These are phyloP conservation scores for Manacus vitellinus DNA, from an alignment of 2,113 vertebrate genomes.

Conservation along the genomic window DNA sequence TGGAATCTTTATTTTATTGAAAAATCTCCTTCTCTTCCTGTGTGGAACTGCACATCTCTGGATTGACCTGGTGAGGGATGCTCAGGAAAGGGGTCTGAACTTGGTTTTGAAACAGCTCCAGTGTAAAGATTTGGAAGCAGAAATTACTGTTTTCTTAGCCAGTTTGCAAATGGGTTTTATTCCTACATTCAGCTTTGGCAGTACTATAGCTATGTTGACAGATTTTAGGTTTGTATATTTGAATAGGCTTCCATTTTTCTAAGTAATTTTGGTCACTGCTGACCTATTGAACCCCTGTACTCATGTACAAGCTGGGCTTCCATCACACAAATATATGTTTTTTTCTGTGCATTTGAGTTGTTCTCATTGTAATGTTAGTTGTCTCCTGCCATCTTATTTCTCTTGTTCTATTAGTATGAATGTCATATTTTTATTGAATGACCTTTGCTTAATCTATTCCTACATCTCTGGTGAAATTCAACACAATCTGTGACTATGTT, in stretches of 20 bases:
- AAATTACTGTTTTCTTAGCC: background rate
- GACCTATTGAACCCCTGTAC: background rate
- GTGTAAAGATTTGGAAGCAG: background rate
- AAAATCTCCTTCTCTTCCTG: background rate
- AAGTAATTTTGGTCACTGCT: background rate
- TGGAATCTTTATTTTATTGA: background rate
- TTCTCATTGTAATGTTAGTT: background rate
- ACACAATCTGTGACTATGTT: background rate
- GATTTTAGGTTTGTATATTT: background rate
- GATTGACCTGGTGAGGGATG: background rate
- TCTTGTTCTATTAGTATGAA: background rate
- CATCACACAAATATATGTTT: background rate
- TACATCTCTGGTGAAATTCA: background rate
- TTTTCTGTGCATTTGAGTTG: background rate
- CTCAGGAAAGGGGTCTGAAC: background rate
- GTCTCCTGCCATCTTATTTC: background rate
- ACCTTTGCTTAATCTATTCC: constrained; percentile 18
- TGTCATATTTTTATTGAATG: constrained; percentile 9
- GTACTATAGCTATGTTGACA: background rate
- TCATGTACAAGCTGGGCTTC: background rate
- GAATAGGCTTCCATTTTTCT: background rate
- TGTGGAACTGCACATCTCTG: background rate
- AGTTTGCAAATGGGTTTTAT: background rate
- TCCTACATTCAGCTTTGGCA: background rate
- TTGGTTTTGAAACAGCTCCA: background rate